phyloP scores from a whole-genome alignment of 2,113 vertebrate genomes.

The Cebus imitator region DNA sequence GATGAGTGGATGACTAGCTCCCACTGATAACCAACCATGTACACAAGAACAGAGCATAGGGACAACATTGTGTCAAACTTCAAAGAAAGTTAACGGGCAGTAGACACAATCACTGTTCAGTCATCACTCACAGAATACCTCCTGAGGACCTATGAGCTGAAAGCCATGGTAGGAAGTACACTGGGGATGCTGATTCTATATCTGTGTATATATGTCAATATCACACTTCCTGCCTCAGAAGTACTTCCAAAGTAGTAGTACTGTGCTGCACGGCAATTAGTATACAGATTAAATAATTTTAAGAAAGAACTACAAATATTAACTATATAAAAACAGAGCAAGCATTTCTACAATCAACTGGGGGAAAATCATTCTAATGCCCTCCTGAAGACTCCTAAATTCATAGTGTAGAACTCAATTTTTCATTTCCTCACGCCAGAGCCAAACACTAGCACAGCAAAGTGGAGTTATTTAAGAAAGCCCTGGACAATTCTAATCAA shows the following conservation, averaged over 20 bases:
- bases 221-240: not conserved
- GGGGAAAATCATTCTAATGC: not conserved
- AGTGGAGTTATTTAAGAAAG: not conserved
- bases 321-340: constrained; percentile 12
- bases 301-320: not conserved
- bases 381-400: not conserved
- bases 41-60: not conserved
- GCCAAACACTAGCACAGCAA: not conserved
- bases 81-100: not conserved
- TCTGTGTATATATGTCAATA: not conserved
- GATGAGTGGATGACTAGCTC: not conserved
- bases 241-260: not conserved
- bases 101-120: not conserved
- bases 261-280: not conserved
- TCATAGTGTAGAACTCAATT: not conserved
- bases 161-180: not conserved
- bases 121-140: not conserved
- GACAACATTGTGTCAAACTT: not conserved
- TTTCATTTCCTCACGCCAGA: not conserved
- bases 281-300: not conserved
- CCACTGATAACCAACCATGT: not conserved
- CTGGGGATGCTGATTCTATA: not conserved
- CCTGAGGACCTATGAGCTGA: not conserved
- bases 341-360: not conserved
- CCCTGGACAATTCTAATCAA: not conserved